Base-by-base conservation (phyloP, 2,113 vertebrate genomes). In the Sebastes schlegelii region DNA sequence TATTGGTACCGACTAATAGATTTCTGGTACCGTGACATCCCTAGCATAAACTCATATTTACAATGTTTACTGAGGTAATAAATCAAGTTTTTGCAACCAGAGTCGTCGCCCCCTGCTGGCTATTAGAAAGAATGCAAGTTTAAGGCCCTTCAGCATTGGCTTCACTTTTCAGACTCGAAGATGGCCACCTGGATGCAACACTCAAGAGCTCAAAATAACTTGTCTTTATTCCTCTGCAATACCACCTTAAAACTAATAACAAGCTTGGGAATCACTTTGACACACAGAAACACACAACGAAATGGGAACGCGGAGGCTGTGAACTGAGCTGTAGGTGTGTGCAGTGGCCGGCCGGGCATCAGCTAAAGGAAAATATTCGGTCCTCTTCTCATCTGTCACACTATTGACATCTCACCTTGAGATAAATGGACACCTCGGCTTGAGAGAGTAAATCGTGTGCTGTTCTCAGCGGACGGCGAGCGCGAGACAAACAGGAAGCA, bases 341-440 rank as follows among this genome's bases (percentile, higher is more conserved):
- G 45, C 78, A 66, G 34, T 46, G 55, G 16, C 78, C 89, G 83
- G 79, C 60, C 83, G 75, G 52, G 23, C 89, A 86, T 51, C 11
- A 63, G 5, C n/a, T 78, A 63, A 76, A 92, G 85, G 26, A 85
- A 92, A 91, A 85, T 63, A 80, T 86, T 55, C 17, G 62, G 34
- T 80, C 81, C 88, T 92, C 90, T 89, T 89, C 68, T 89, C 88
- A 92, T 93, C 82, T 23, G 90, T 95, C 92, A 95, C 58, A 71
- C 52, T 86, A 95, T 89, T 95, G 94, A 94, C 92, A 95, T 74
- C 75, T 83, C 89, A 85, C 76, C 76, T 92, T 85, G 83, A 95
- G 90, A 95, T 94, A 95, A 95, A 95, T 93, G 89, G 87, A 94
- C 92, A 86, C 85, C 79, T 94, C 70, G 40, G 67, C 81, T 74